phyloP scores from a whole-genome alignment of 2,888 invertebrate species.

The Horisme vitalbata region DNA sequence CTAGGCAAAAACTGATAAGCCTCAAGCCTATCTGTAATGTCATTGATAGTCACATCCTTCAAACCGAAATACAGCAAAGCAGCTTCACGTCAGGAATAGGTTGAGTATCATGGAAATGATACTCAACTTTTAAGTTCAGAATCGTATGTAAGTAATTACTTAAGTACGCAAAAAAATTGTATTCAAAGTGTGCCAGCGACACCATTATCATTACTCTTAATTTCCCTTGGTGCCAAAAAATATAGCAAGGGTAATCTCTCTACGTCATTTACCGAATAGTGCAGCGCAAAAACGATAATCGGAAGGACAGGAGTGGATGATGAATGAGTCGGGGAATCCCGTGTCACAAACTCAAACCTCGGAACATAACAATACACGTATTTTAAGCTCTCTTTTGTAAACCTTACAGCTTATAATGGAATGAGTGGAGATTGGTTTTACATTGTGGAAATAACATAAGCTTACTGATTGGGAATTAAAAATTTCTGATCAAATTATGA shows the following conservation, averaged over 20 bases:
- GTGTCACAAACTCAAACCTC: constrained; percentile 8
- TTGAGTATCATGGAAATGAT: too few species aligned
- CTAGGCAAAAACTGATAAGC: too few species aligned
- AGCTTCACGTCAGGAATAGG: too few species aligned
- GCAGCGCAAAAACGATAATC: constrained; percentile 13
- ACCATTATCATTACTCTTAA: too few species aligned
- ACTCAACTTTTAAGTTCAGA: too few species aligned
- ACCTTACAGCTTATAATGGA: background rate
- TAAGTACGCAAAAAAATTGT: too few species aligned
- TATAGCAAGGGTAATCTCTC: constrained; percentile 1
- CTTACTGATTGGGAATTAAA: background rate
- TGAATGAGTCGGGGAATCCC: constrained; percentile 10
- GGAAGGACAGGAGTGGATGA: constrained; percentile 15
- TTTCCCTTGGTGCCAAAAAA: background rate
- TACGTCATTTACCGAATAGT: constrained; percentile 10
- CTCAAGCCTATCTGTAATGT: too few species aligned
- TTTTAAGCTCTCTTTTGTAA: constrained; percentile 3
- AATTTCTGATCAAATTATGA: background rate
- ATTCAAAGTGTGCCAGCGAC: too few species aligned
- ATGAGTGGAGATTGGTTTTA: background rate
- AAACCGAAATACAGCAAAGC: too few species aligned
- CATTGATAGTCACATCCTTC: too few species aligned
- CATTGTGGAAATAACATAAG: background rate
- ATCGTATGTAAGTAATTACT: too few species aligned
- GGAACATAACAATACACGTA: background rate